Evolutionary conservation across 2,888 invertebrate genomes (phyloP), one percentile per base, ranked within the genome.

Genomic region (Stenichneumon culpator): DNA sequence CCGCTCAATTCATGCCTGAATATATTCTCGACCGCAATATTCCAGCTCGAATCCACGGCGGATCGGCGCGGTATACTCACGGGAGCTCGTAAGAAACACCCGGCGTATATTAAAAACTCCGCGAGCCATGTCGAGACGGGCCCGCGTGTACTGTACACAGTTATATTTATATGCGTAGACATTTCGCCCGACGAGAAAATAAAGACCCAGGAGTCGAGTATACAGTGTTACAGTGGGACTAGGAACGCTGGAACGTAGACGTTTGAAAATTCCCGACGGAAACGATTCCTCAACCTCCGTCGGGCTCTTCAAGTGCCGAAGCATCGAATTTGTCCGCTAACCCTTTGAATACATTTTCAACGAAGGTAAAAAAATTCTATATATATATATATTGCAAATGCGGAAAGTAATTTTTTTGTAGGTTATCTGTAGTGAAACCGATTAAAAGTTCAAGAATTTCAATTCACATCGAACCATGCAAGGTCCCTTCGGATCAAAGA

Each of bases 101-200:
- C 90, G 91, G 90, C 86, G 90, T 90, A 89, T 92, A 92, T 91
- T 92, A 92, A 90, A 89, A 89, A 89, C 85, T 86, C 87, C 85
- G 83, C 89, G 77, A 83, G 80, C 69, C 75, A 60, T 67, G 60
- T 70, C 69, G 75, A 32, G 70, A 57, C 84, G 69, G 60, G 63
- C 63, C 63, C 70, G 69, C 63, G 67, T 63, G 52, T 65, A 32
- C 68, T 52, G 60, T 36, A 73, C 65, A 44, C 73, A 67, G 80
- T 86, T 83, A 81, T 83, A 83, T 86, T 86, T 86, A 83, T 83
- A 83, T 86, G 86, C 81, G 79, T 83, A 78, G 83, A 82, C 70
- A 81, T 86, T 83, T 83, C 68, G 83, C 81, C 47, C 74, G 81
- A 83, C 81, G 83, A 83, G 86, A 86, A 86, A 83, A 83, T 86